Percentiles rank a stretch among this genome's conserved stretches.
Conservation (phyloP, 2,113 vertebrate species). For the Zosterops borbonicus region DNA sequence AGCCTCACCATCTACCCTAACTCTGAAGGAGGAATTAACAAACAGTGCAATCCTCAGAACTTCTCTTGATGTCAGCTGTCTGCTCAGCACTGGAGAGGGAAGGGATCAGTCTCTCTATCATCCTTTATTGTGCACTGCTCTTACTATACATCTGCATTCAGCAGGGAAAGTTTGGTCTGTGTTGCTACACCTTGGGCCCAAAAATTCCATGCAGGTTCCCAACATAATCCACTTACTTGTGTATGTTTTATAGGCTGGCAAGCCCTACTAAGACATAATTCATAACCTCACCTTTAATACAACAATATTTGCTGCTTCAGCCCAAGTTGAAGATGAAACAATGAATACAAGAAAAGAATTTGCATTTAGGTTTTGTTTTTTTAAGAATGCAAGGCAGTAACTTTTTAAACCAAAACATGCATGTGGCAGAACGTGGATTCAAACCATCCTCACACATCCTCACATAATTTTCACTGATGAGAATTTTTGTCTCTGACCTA, state of each 20-base stretch:
- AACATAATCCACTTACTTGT: background rate
- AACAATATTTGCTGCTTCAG: background rate
- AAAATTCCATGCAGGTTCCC: background rate
- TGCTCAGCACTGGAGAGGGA: background rate
- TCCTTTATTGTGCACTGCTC: background rate
- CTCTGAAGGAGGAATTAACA: background rate
- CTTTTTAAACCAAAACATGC: background rate
- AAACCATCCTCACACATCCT: background rate
- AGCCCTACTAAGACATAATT: background rate
- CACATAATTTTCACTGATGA: background rate
- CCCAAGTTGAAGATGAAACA: background rate
- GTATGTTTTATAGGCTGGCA: background rate
- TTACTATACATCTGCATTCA: background rate
- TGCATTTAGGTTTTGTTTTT: background rate
- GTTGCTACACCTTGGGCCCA: background rate
- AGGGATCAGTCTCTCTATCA: background rate
- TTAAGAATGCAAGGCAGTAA: background rate
- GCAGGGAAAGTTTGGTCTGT: background rate
- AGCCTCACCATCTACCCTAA: background rate
- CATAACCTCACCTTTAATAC: background rate
- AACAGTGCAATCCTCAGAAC: background rate
- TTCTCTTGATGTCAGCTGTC: background rate
- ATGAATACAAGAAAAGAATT: background rate
- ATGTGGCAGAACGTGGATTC: background rate
- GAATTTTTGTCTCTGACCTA: background rate